These are phyloP conservation scores for Leucoraja ocellata DNA, from an alignment of 2,797 vertebrate species.

Conservation along the genomic window DNA sequence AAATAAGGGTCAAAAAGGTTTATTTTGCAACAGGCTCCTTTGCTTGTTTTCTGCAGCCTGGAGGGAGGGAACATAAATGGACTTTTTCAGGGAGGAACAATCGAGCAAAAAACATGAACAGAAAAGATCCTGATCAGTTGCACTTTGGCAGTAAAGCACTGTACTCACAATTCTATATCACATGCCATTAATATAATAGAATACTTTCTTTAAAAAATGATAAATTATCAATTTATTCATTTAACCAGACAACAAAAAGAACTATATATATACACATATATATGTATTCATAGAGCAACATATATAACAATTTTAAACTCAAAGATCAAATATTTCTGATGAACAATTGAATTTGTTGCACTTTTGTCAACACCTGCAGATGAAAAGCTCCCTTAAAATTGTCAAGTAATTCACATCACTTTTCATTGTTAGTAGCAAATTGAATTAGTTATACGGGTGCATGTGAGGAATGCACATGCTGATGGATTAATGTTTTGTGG, in stretches of 20 bases:
- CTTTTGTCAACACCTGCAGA: not conserved
- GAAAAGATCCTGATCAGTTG: not conserved
- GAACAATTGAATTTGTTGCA: conserved; percentile 3
- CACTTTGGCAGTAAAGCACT: conserved; percentile 31
- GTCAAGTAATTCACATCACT: not conserved
- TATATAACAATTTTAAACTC: conserved; percentile 29
- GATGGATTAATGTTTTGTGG: not conserved
- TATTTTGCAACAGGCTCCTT: not conserved
- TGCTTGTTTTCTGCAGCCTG: not conserved
- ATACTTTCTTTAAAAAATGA: conserved; percentile 12
- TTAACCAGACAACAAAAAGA: conserved; percentile 30
- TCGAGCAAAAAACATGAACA: conserved; percentile 9
- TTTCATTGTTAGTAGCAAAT: not conserved
- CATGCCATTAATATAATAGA: conserved; percentile 32
- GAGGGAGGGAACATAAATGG: not conserved
- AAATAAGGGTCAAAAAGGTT: conserved; percentile 1
- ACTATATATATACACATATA: not conserved
- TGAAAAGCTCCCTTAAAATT: not conserved
- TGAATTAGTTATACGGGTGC: not conserved
- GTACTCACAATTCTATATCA: conserved; percentile 14
- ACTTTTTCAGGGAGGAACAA: not conserved
- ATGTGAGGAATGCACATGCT: not conserved
- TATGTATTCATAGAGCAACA: conserved; percentile 16
- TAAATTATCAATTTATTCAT: conserved; percentile 36
- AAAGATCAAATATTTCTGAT: conserved; percentile 24